These are phyloP conservation scores for Sebastiscus tertius DNA, from an alignment of 2,797 vertebrate species.

Conservation along the genomic window DNA sequence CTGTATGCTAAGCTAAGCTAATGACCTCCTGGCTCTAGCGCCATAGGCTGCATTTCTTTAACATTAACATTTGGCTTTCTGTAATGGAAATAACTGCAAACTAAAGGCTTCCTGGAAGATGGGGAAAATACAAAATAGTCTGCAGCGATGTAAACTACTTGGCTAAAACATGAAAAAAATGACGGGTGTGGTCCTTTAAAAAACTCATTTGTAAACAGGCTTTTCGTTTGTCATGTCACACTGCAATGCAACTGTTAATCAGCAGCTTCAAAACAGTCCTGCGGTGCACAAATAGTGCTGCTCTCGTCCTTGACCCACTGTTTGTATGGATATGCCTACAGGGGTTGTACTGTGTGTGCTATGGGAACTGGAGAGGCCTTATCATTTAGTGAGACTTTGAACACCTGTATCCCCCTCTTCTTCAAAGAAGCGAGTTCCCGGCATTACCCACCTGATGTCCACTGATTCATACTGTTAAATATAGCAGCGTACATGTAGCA, in stretches of 20 bases:
- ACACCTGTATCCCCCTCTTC: constrained; percentile 83
- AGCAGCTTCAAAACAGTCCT: constrained; percentile 26
- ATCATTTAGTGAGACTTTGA: constrained; percentile 84
- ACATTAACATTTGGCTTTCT: background rate
- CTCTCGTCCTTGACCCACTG: constrained; percentile 79
- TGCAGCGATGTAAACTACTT: background rate
- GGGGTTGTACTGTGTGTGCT: constrained; percentile 60
- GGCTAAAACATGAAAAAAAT: background rate
- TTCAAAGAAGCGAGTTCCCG: constrained; percentile 61
- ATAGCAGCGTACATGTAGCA: constrained; percentile 62
- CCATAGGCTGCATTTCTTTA: too few relatives aligned
- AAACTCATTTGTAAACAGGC: background rate
- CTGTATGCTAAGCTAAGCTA: background rate
- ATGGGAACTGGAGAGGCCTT: constrained; percentile 57
- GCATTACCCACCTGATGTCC: constrained; percentile 39
- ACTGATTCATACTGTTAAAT: constrained; percentile 39
- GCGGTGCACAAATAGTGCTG: constrained; percentile 16
- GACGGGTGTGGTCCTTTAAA: background rate
- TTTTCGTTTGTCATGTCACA: background rate
- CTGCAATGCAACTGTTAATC: background rate
- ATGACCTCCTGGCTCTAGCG: background rate
- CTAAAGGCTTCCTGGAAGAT: background rate
- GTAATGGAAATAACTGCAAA: background rate
- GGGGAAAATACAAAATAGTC: background rate
- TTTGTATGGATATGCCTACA: constrained; percentile 35